phyloP scores from a whole-genome alignment of 64 coral and sea anemone genomes.

The Actinia equina region DNA sequence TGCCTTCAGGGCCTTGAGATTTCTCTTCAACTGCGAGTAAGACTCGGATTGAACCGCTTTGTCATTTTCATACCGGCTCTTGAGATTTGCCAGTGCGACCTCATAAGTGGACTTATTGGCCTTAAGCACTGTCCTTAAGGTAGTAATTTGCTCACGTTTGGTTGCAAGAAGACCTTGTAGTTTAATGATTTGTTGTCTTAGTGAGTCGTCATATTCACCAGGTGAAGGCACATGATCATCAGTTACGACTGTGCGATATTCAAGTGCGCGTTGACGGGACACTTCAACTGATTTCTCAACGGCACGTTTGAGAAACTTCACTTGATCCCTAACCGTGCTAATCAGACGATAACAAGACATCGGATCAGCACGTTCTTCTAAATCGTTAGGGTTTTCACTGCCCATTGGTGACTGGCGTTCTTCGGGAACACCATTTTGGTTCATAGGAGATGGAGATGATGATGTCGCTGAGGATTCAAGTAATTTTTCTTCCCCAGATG shows the following conservation, averaged over 20 bases:
- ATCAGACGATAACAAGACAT: slow-evolving; percentile 93
- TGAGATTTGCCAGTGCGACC: slow-evolving; percentile 90
- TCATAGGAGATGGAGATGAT: not conserved
- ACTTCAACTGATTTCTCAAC: slow-evolving; percentile 92
- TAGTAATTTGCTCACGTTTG: slow-evolving; percentile 98
- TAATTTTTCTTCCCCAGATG: too few relatives aligned
- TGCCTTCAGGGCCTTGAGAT: slow-evolving; percentile 89
- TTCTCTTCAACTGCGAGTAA: slow-evolving; percentile 79
- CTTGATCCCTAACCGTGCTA: slow-evolving; percentile 95
- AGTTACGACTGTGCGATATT: slow-evolving; percentile 35
- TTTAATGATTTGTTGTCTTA: slow-evolving; percentile 82
- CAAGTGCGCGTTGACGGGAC: slow-evolving; percentile 67
- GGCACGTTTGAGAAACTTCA: slow-evolving; percentile 94
- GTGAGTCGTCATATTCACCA: slow-evolving; percentile 55
- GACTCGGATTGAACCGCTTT: slow-evolving; percentile 88
- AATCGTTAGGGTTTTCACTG: slow-evolving; percentile 90
- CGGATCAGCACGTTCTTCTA: slow-evolving; percentile 74
- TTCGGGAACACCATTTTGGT: slow-evolving; percentile 51
- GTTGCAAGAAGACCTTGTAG: slow-evolving; percentile 84
- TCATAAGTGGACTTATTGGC: slow-evolving; percentile 98
- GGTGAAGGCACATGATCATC: slow-evolving; percentile 44
- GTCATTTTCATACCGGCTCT: slow-evolving; percentile 98
- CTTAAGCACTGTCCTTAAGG: slow-evolving; percentile 87
- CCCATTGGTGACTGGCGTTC: slow-evolving; percentile 92
- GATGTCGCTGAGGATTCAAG: not conserved